Evolutionary conservation across 2,113 vertebrate genomes (phyloP), one percentile per base, ranked within the genome.

Genomic region (Suncus etruscus): DNA sequence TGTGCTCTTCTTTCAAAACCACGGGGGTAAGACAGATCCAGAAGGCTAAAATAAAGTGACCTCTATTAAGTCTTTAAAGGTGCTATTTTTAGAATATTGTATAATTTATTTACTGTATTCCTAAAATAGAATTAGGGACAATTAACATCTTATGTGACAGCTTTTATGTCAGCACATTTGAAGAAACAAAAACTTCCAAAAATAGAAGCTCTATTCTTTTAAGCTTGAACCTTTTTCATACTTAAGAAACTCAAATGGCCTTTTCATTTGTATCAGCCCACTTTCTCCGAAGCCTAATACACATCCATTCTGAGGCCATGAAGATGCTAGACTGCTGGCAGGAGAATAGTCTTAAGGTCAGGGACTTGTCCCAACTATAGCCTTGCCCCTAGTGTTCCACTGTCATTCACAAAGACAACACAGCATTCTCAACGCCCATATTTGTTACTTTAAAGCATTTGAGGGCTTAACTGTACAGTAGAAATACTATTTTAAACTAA

Each of bases 11-110:
- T 69, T 91, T 85, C 75, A 82, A 1, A 93, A 86, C 89, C 91
- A 48, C 91, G 70, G 89, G 86, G 89, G 79, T 50, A 72, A 39
- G 94, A 86, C 92, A 51, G 89, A 83, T 91, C 74, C 83, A 72
- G 80, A 79, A 93, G 94, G 90, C 94, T 89, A 68, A 84, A 73
- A 89, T 83, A 51, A 85, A 95, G 87, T 94, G 94, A 95, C 95
- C 95, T 95, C 94, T 92, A 24, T 39, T 39, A 51, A 48, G 80
- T 91, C 83, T 86, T 94, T 91, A 86, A 93, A 92, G 95, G 94
- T 95, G 93, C 96, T 97, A 95, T 93, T 94, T 96, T 94, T 91
- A 92, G 91, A 95, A 74, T 90, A 94, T 77, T 87, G 72, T 89
- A 61, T 94, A 73, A 94, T 88, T 93, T 94, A 95, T 76, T 94